Evolutionary conservation across 2,888 invertebrate species (phyloP), one percentile per base, ranked within the genome.

Genomic region (Yponomeuta cagnagella): DNA sequence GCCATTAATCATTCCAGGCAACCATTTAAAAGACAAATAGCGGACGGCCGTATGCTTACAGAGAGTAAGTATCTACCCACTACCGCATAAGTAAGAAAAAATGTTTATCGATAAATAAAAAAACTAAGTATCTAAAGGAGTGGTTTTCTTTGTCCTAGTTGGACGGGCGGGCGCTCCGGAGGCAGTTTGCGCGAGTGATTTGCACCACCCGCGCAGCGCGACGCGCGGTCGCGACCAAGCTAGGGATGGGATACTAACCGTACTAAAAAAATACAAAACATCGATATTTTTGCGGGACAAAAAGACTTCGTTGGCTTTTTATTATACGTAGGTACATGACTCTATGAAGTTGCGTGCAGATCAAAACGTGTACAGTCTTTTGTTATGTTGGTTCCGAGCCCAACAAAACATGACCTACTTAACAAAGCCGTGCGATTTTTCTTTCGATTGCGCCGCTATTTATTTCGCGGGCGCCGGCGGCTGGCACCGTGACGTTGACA

Each of bases 111-210:
- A 71, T 69, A 71, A 68, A n/a, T 63, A 43, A 12, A 68, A 30
- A 52, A 64, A 58, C 43, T 43, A 58, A 58, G 52, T 15, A 15
- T 15, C 15, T 58, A 3, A 15, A 58, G 15, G 15, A 58, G 52
- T 58, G 52, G 75, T 75, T 79, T 77, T 74, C 83, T 81, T 70
- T 70, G 70, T 70, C 70, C 63, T 23, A 70, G 48, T 70, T 63
- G 63, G 48, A 69, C 9, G 67, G 58, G 30, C 69, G 69, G 58
- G 63, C 12, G 30, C 48, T 33, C 10, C 70, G 52, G 70, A 31
- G 73, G 72, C 88, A 89, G 90, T 91, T 83, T 90, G 88, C 91
- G 91, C 90, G 91, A 90, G 85, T 90, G 91, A 90, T 89, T 90
- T 86, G 91, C 88, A 83, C 90, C 91, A 86, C 91, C 90, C 89